Percentiles rank a stretch among this genome's conserved stretches.
Conservation (phyloP, 1,140 invertebrate species). For the Trinorchestia longiramus region DNA sequence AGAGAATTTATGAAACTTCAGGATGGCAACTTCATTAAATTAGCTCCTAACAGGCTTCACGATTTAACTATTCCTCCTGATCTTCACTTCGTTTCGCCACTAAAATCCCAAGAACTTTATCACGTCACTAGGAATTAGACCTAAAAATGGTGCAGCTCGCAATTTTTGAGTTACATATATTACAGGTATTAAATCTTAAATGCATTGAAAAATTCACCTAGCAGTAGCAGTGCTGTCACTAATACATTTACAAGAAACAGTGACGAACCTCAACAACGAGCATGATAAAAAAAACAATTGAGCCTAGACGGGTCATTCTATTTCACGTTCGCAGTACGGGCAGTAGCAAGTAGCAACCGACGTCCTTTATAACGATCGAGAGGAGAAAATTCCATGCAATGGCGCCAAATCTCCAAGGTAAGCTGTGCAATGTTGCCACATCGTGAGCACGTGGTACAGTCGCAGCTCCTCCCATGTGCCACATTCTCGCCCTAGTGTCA, state of each 20-base stretch:
- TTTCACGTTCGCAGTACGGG: conserved; percentile 1
- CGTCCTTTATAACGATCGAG: not conserved
- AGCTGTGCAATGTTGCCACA: conserved; percentile 2
- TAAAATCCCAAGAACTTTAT: too few species aligned
- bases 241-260: not conserved
- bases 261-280: not conserved
- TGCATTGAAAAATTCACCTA: too few species aligned
- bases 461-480: not conserved
- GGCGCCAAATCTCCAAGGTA: conserved; percentile 41
- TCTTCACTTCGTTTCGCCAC: too few species aligned
- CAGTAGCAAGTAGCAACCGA: not conserved
- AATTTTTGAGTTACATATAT: too few species aligned
- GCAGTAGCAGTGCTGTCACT: too few species aligned
- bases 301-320: not conserved
- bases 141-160: too few species aligned
- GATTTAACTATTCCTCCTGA: too few species aligned
- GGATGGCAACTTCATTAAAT: too few species aligned
- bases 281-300: not conserved
- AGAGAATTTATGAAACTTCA: too few species aligned
- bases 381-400: not conserved
- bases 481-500: not conserved
- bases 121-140: too few species aligned
- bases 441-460: not conserved
- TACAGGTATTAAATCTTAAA: too few species aligned
- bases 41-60: too few species aligned